Evolutionary conservation across 2,888 invertebrate genomes (phyloP), one percentile per base, ranked within the genome.

Genomic region (Thymelicus lineola): DNA sequence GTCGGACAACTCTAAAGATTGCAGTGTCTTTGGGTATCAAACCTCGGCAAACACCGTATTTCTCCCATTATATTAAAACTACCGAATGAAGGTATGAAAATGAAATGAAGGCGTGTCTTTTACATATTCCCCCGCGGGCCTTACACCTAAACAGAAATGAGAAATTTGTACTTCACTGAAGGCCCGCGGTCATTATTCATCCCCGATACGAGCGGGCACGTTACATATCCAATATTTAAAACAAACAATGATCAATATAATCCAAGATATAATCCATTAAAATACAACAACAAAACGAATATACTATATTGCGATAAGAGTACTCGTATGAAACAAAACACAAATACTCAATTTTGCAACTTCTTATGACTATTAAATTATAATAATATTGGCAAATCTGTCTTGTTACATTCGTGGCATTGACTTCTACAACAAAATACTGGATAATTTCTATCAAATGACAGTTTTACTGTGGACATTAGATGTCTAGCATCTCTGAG

Each of bases 281-380:
- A 90, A 89, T 92, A 89, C 87, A 92, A 92, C 89, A 93, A 93
- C 90, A 91, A 90, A 90, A 93, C 90, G 88, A 89, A 87, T 88
- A 87, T 83, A 82, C 86, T 85, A 86, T 82, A 82, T 82, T 81
- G 80, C 77, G 82, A 83, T 77, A 82, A 79, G 79, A 82, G 81
- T 80, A 57, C 7, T 53, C 35, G 42, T 59, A 70, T 78, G 77
- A 76, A 76, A 75, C 62, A 66, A 84, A 92, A 92, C 89, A 92
- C 93, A 92, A 93, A 93, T 92, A 93, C 92, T 92, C 93, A 92
- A 83, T 76, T 67, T 72, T 71, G 60, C 50, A 65, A 72, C 60
- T 70, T 66, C 60, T 70, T 67, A 72, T 7, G 71, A 71, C 74
- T 67, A 75, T 58, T 57, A 72, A 65, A 64, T 73, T 59, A 66